These are phyloP conservation scores for Botia almorhae DNA, from an alignment of 2,797 vertebrate genomes.

Conservation along the genomic window DNA sequence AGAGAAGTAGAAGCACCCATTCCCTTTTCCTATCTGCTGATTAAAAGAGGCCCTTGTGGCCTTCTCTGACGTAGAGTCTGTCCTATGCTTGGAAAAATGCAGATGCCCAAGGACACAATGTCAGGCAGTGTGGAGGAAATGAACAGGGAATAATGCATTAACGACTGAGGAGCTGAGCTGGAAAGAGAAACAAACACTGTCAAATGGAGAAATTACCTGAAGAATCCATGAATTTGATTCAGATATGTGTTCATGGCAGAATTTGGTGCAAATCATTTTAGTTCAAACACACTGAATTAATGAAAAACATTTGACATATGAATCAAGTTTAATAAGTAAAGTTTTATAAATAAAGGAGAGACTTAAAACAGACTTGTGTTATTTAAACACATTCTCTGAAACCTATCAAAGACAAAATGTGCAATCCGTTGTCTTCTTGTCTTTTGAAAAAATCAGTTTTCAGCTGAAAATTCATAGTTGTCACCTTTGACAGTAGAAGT, in stretches of 20 bases:
- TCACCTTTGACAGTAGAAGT: too few species aligned
- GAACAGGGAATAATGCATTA: slow-evolving; percentile 53
- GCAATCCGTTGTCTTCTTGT: too few species aligned
- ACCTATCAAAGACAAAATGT: too few species aligned
- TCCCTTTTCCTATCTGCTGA: slow-evolving; percentile 26
- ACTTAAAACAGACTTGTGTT: too few species aligned
- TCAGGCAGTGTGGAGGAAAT: slow-evolving; percentile 56
- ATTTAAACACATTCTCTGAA: too few species aligned
- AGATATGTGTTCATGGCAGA: too few species aligned
- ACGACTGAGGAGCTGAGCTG: slow-evolving; percentile 64
- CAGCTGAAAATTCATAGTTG: too few species aligned
- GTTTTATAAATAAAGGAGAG: too few species aligned
- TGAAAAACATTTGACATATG: too few species aligned
- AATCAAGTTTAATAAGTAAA: too few species aligned
- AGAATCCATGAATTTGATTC: not conserved
- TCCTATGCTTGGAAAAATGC: slow-evolving; percentile 64
- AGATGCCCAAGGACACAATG: slow-evolving; percentile 66
- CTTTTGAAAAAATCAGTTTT: too few species aligned
- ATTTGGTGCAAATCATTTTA: too few species aligned
- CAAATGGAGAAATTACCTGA: slow-evolving; percentile 16
- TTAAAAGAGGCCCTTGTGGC: slow-evolving; percentile 11
- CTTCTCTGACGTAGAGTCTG: slow-evolving; percentile 52
- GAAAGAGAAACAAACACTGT: slow-evolving; percentile 56
- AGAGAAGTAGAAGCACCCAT: not conserved
- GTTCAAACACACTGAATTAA: not conserved